Conservation (phyloP, 2,797 vertebrate species). For the Petrocephalus schoutedeni region DNA sequence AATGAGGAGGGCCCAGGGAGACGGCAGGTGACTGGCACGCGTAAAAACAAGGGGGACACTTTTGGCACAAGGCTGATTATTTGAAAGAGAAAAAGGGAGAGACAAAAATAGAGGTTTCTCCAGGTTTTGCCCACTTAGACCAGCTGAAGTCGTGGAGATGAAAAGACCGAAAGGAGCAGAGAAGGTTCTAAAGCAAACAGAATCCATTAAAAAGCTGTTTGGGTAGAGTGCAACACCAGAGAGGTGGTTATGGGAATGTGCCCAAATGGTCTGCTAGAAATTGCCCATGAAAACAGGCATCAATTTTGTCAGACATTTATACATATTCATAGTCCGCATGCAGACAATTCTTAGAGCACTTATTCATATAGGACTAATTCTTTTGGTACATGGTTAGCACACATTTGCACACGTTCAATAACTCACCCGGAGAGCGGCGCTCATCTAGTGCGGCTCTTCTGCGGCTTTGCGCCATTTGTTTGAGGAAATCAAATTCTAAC, state of each 20-base stretch:
- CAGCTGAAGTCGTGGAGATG: conserved; percentile 50
- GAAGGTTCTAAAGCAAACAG: conserved; percentile 44
- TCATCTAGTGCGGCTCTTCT: conserved; percentile 11
- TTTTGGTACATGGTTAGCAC: conserved; percentile 18
- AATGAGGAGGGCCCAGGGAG: conserved; percentile 53
- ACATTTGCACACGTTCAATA: conserved; percentile 40
- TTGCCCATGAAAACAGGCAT: conserved; percentile 42
- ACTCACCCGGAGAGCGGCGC: conserved; percentile 24
- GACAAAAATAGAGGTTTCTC: conserved; percentile 63
- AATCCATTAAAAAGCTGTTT: conserved; percentile 39
- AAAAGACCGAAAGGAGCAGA: conserved; percentile 42
- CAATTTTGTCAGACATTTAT: conserved; percentile 27
- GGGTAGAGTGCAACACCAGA: conserved; percentile 33
- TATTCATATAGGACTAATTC: conserved; percentile 25
- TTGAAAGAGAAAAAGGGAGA: conserved; percentile 57
- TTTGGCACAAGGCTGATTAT: conserved; percentile 68
- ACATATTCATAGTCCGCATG: conserved; percentile 39
- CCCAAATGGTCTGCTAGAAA: conserved; percentile 62
- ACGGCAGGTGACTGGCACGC: conserved; percentile 72
- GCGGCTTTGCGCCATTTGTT: conserved; percentile 11
- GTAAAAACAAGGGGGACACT: conserved; percentile 67
- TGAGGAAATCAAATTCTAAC: neutral
- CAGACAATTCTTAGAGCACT: conserved; percentile 34
- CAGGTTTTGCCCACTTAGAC: conserved; percentile 63
- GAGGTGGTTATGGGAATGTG: conserved; percentile 62